phyloP scores from a whole-genome alignment of 2,888 invertebrate genomes.

The Hirtodrosophila histrioides region DNA sequence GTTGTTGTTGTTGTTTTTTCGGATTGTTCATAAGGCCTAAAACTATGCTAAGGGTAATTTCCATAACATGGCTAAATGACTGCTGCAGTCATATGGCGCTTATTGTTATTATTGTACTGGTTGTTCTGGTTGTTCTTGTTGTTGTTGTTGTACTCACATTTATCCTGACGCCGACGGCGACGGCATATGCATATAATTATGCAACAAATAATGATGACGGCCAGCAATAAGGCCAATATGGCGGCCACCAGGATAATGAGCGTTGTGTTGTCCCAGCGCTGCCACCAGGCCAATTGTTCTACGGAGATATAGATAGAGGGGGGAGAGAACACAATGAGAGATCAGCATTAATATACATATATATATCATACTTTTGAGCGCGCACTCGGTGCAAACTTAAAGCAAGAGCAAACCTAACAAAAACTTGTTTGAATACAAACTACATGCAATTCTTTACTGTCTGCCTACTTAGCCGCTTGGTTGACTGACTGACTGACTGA shows the following conservation, averaged over 20 bases:
- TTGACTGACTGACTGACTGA: conserved; percentile 36
- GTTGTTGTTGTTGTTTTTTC: conserved; percentile 20
- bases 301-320: conserved; percentile 17
- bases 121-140: neutral
- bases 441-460: conserved; percentile 51
- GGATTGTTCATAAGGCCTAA: conserved; percentile 43
- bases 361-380: conserved; percentile 3
- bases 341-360: conserved; percentile 27
- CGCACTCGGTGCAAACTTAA: conserved; percentile 19
- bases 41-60: conserved; percentile 65
- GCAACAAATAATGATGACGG: conserved; percentile 92
- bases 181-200: conserved; percentile 94
- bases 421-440: neutral
- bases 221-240: conserved; percentile 88
- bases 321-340: conserved; percentile 1
- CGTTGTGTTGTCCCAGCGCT: conserved; percentile 90
- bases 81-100: conserved; percentile 22
- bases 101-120: conserved; percentile 14
- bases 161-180: conserved; percentile 88
- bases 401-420: conserved; percentile 37
- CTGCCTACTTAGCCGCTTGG: conserved; percentile 50
- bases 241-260: conserved; percentile 90
- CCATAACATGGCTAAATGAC: conserved; percentile 31
- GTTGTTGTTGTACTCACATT: conserved; percentile 83
- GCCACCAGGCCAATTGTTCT: conserved; percentile 93